Evolutionary conservation across 1,140 invertebrate genomes (phyloP).

Genomic region (Scaptomyza pallida): DNA sequence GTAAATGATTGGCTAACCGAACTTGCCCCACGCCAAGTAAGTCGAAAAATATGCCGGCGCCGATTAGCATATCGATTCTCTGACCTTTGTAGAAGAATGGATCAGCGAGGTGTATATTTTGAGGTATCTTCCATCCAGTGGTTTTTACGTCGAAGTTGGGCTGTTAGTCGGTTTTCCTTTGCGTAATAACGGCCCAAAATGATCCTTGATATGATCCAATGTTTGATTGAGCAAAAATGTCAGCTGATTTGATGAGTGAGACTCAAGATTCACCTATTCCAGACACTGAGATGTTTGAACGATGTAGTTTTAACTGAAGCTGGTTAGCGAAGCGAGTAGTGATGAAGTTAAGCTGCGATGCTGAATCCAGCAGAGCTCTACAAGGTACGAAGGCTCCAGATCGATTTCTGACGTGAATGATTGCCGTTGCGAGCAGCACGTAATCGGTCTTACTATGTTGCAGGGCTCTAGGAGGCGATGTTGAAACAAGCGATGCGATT

Average conservation of each 20-base stretch:
- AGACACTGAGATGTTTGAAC: not conserved
- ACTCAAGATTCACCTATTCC: not conserved
- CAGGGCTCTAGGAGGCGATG: too few species aligned
- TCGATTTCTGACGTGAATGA: not conserved
- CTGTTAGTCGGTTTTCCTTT: not conserved
- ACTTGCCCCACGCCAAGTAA: slow-evolving; percentile 19
- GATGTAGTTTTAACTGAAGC: not conserved
- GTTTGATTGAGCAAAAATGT: not conserved
- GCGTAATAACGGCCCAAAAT: not conserved
- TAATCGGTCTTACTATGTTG: not conserved
- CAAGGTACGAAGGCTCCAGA: too few species aligned
- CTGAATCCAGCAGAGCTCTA: not conserved
- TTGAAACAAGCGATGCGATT: too few species aligned
- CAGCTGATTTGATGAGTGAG: not conserved
- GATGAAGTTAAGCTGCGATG: not conserved
- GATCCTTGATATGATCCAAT: too few species aligned
- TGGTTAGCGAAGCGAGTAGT: not conserved
- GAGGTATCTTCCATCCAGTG: not conserved
- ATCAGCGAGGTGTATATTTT: not conserved
- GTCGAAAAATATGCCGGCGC: not conserved
- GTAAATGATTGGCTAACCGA: slow-evolving; percentile 1
- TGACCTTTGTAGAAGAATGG: slow-evolving; percentile 1
- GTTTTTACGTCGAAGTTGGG: not conserved
- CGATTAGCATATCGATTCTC: slow-evolving; percentile 2
- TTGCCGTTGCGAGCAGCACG: not conserved